Percentiles rank a stretch among this genome's conserved stretches.
Evolutionary conservation across 2,113 vertebrate species (phyloP).

Genomic region (Eptesicus fuscus): DNA sequence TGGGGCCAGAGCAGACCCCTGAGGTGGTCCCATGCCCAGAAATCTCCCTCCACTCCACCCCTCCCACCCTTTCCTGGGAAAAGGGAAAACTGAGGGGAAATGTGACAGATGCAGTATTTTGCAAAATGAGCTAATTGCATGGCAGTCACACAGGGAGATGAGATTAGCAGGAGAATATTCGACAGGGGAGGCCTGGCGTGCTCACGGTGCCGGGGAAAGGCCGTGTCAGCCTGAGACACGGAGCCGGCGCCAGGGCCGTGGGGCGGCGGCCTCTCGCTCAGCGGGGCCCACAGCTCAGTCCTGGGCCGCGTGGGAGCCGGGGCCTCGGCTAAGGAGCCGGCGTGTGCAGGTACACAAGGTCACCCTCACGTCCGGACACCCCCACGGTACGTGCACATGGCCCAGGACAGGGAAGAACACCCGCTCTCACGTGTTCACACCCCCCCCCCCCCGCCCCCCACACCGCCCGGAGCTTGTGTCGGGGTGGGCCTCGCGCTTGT

Average conservation of each 20-base stretch:
- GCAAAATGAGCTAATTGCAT: constrained; percentile 82
- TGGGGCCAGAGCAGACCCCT: background rate
- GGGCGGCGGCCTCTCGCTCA: background rate
- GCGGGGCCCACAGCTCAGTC: background rate
- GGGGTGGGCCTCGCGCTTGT: background rate
- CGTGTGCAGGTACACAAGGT: rapidly evolving
- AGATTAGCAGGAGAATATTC: constrained; percentile 80
- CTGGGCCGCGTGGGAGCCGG: background rate
- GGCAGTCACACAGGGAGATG: constrained; percentile 79
- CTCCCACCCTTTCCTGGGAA: constrained; percentile 53
- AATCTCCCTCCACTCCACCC: constrained; percentile 18
- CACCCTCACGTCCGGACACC: background rate
- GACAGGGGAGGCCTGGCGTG: constrained; percentile 74
- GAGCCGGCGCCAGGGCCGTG: constrained; percentile 10
- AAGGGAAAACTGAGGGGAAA: background rate
- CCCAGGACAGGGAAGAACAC: background rate
- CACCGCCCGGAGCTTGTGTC: background rate
- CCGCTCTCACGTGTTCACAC: no score
- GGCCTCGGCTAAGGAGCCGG: background rate
- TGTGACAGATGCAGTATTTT: constrained; percentile 82
- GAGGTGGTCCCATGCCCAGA: background rate
- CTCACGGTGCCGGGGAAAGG: constrained; percentile 67
- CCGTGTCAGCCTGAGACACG: constrained; percentile 64
- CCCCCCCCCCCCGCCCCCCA: background rate
- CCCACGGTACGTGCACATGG: rapidly evolving